Conservation (phyloP, 2,797 vertebrate species). For the Zenarchopterus dispar region DNA sequence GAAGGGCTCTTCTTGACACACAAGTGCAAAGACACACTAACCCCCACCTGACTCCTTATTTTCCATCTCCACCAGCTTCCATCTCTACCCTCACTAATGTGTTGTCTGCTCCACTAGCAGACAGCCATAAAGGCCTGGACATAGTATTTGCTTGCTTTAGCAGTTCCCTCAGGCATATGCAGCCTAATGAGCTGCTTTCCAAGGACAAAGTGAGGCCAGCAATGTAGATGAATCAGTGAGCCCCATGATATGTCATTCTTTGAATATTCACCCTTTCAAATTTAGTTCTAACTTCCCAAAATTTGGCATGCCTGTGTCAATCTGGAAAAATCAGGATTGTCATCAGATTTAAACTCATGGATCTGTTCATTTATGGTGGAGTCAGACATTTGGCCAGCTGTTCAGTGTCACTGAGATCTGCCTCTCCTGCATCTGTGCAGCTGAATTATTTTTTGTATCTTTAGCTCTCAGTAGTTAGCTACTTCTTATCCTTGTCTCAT, state of each 20-base stretch:
- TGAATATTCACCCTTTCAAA: conserved; percentile 33
- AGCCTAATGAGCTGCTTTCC: conserved; percentile 74
- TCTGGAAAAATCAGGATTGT: conserved; percentile 10
- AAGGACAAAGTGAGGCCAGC: conserved; percentile 55
- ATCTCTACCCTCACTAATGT: conserved; percentile 60
- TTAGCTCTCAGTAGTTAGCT: neutral
- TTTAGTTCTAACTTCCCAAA: neutral
- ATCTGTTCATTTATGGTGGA: conserved; percentile 2
- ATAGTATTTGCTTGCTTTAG: conserved; percentile 75
- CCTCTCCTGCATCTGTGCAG: neutral
- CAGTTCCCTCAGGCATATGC: conserved; percentile 53
- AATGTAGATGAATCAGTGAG: conserved; percentile 23
- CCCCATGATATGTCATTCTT: conserved; percentile 12
- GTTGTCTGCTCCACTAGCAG: conserved; percentile 49
- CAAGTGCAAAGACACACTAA: neutral
- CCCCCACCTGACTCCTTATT: conserved; percentile 31
- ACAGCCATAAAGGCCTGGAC: conserved; percentile 59
- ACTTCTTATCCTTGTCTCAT: neutral
- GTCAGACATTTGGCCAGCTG: conserved; percentile 33
- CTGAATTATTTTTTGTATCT: neutral
- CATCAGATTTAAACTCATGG: conserved; percentile 10
- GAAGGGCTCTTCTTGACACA: conserved; percentile 17
- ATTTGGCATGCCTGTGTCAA: neutral
- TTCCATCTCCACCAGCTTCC: conserved; percentile 57
- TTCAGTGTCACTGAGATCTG: conserved; percentile 10